A percentile compares a stretch with the other conserved stretches of the same genome.
phyloP scores from a whole-genome alignment of 2,888 invertebrate genomes.

The Chrysopilus asiliformis region DNA sequence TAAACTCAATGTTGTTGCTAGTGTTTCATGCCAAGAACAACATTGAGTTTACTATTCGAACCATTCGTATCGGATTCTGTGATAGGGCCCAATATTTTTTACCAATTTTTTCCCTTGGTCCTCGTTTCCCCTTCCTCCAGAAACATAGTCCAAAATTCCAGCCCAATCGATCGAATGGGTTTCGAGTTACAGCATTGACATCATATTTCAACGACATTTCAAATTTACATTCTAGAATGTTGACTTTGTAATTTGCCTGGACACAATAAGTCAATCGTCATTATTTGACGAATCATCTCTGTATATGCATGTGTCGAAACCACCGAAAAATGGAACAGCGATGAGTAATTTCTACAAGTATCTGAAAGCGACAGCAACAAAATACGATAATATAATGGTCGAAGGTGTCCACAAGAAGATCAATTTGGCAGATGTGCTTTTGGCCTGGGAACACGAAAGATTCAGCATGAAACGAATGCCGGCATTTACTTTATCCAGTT shows the following conservation, averaged over 20 bases:
- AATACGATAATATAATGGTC: conserved; percentile 39
- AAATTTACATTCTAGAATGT: conserved; percentile 51
- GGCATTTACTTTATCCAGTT: conserved; percentile 78
- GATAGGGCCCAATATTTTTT: too few relatives aligned
- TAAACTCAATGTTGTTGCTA: too few relatives aligned
- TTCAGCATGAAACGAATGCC: conserved; percentile 85
- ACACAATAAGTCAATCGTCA: conserved; percentile 56
- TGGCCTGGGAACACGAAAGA: conserved; percentile 96
- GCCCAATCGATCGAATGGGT: too few relatives aligned
- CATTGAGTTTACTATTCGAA: too few relatives aligned
- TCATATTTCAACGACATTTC: too few relatives aligned
- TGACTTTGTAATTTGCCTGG: conserved; percentile 80
- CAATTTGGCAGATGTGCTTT: conserved; percentile 77
- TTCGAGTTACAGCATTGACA: too few relatives aligned
- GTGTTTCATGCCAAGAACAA: too few relatives aligned
- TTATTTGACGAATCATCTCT: conserved; percentile 34
- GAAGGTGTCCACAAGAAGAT: conserved; percentile 89
- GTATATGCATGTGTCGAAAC: conserved; percentile 90
- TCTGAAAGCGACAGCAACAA: conserved; percentile 43
- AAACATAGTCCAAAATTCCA: too few relatives aligned
- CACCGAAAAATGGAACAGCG: conserved; percentile 73
- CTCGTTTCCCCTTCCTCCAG: too few relatives aligned
- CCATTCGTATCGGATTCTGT: too few relatives aligned
- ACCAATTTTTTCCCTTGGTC: too few relatives aligned
- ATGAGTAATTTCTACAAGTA: conserved; percentile 53